phyloP scores from a whole-genome alignment of 2,888 invertebrate species.

The Scaptomyza reducta region DNA sequence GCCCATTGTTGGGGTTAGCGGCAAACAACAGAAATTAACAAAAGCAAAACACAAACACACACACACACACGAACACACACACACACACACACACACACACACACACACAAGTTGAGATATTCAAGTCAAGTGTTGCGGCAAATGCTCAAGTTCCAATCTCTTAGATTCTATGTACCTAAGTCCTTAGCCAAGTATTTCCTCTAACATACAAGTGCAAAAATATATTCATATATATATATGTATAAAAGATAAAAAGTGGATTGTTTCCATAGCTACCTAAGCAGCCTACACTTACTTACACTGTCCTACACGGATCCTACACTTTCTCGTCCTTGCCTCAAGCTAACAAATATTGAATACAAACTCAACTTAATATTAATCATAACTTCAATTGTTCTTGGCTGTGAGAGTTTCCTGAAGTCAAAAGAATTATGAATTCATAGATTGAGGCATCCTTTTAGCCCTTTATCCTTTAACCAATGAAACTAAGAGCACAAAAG shows the following conservation, averaged over 20 bases:
- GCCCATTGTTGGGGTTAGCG: slow-evolving; percentile 68
- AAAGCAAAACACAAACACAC: slow-evolving; percentile 60
- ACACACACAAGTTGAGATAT: slow-evolving; percentile 45
- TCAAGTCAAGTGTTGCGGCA: slow-evolving; percentile 75
- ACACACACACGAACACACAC: slow-evolving; percentile 17
- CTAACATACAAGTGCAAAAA: not conserved
- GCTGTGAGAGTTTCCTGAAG: too few species aligned
- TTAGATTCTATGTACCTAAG: slow-evolving; percentile 6
- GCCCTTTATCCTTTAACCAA: too few species aligned
- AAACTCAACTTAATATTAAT: too few species aligned
- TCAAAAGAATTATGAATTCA: too few species aligned
- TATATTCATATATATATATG: not conserved
- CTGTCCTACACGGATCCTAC: not conserved
- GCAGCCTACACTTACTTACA: not conserved
- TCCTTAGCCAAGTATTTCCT: slow-evolving; percentile 11
- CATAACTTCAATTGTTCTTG: too few species aligned
- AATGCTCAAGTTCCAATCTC: slow-evolving; percentile 49
- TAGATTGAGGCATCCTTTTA: too few species aligned
- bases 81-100: slow-evolving; percentile 26
- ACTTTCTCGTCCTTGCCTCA: not conserved
- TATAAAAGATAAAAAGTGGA: slow-evolving; percentile 8
- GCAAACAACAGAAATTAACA: slow-evolving; percentile 78
- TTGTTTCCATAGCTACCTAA: slow-evolving; percentile 31
- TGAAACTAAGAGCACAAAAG: too few species aligned
- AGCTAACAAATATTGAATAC: too few species aligned